Conservation (phyloP, 1,140 invertebrate species). For the Acromyrmex charruanus region DNA sequence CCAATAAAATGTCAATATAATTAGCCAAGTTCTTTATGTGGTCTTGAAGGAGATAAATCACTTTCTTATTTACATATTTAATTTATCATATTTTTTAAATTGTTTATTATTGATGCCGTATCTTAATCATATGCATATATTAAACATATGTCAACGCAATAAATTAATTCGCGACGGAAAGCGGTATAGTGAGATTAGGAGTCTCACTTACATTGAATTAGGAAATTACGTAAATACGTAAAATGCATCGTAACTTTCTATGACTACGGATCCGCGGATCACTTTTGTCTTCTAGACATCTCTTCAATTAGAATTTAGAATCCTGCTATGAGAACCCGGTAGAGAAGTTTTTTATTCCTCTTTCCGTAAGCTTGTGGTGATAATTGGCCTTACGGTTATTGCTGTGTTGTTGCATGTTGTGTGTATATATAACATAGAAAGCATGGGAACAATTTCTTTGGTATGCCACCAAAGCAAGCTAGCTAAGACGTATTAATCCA, state of each 20-base stretch:
- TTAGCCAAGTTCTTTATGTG: background rate
- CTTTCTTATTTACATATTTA: background rate
- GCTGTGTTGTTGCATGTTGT: background rate
- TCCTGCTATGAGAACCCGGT: conserved; percentile 66
- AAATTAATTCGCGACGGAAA: background rate
- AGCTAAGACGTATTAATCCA: conserved; percentile 6
- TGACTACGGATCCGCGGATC: conserved; percentile 22
- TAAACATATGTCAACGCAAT: background rate
- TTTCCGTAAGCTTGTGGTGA: conserved; percentile 38
- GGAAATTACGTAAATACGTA: conserved; percentile 46
- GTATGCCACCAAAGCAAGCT: conserved; percentile 2
- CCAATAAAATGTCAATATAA: background rate
- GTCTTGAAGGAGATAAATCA: background rate
- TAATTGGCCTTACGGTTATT: conserved; percentile 61
- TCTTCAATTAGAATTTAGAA: conserved; percentile 63
- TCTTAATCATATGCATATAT: background rate
- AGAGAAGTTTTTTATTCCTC: conserved; percentile 62
- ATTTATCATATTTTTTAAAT: conserved; percentile 8
- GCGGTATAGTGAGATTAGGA: background rate
- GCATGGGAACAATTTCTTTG: conserved; percentile 71
- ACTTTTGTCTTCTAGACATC: conserved; percentile 39
- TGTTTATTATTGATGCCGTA: background rate
- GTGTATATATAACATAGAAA: conserved; percentile 71
- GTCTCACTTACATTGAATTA: conserved; percentile 26
- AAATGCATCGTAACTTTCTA: conserved; percentile 24